Evolutionary conservation across 2,797 vertebrate species (phyloP).

Genomic region (Choloepus didactylus): DNA sequence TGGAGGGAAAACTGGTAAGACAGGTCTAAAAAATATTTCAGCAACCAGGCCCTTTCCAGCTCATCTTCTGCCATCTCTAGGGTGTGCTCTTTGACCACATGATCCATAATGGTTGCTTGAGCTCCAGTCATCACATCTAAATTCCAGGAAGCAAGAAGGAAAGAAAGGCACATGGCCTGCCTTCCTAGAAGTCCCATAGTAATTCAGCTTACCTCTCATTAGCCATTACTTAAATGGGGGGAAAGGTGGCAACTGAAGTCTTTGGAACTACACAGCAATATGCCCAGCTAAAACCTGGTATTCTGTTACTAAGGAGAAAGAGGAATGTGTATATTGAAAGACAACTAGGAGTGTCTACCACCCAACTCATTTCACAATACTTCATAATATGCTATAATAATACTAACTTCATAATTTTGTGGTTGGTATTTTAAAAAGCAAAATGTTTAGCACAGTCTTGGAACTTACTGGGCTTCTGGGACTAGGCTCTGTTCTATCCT

Average conservation of each 20-base stretch:
- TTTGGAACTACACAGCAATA: fast-evolving
- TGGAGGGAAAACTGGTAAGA: too few relatives aligned
- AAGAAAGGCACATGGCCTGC: neutral
- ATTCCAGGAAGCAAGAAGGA: neutral
- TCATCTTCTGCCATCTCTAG: neutral
- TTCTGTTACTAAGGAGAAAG: neutral
- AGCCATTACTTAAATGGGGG: neutral
- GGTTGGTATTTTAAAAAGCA: neutral
- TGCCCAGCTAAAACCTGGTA: fast-evolving
- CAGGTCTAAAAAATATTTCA: too few relatives aligned
- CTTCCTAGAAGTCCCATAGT: neutral
- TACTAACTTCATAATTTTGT: neutral
- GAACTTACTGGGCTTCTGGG: neutral
- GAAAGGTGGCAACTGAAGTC: neutral
- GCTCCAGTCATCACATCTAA: neutral
- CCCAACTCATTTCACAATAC: neutral
- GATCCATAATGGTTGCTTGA: neutral
- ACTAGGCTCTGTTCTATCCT: neutral
- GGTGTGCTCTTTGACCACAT: neutral
- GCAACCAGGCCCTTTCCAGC: neutral
- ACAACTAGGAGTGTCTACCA: fast-evolving
- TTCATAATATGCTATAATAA: too few relatives aligned
- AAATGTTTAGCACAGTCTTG: neutral
- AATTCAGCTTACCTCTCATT: neutral
- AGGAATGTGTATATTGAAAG: neutral